phyloP scores from a whole-genome alignment of 1,140 invertebrate species.

The Chironomus tepperi region DNA sequence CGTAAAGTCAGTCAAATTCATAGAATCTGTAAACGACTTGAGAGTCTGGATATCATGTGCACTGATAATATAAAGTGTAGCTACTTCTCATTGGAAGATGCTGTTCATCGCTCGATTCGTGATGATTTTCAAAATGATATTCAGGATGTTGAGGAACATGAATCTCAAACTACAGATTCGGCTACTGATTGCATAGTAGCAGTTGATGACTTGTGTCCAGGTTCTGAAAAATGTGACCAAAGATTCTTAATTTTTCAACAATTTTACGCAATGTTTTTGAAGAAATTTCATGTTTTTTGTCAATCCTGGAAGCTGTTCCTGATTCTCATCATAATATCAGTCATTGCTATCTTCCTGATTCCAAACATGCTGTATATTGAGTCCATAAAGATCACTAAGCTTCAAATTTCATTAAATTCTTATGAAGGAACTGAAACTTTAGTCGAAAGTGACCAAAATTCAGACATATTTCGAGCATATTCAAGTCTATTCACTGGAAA shows the following conservation, averaged over 20 bases:
- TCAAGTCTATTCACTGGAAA: slow-evolving; percentile 27
- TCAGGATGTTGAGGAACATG: no score
- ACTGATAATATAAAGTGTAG: no score
- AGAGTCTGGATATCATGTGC: no score
- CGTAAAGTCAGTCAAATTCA: slow-evolving; percentile 31
- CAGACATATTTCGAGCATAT: slow-evolving; percentile 38
- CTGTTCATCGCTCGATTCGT: no score
- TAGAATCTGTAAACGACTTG: no score
- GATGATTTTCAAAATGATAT: no score
- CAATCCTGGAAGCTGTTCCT: background rate
- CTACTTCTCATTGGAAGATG: no score
- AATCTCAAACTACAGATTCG: no score
- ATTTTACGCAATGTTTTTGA: background rate
- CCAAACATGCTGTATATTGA: background rate
- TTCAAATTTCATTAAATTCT: slow-evolving; percentile 31
- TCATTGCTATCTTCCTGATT: background rate
- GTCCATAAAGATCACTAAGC: background rate
- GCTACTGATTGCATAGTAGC: no score
- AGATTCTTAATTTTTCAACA: no score
- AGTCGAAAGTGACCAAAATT: slow-evolving; percentile 32
- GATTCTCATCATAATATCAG: background rate
- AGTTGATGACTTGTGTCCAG: no score
- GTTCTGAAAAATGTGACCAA: no score
- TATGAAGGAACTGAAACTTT: background rate
- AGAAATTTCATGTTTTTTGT: background rate